phyloP scores from a whole-genome alignment of 2,113 vertebrate species.

The Nesogale talazaci region DNA sequence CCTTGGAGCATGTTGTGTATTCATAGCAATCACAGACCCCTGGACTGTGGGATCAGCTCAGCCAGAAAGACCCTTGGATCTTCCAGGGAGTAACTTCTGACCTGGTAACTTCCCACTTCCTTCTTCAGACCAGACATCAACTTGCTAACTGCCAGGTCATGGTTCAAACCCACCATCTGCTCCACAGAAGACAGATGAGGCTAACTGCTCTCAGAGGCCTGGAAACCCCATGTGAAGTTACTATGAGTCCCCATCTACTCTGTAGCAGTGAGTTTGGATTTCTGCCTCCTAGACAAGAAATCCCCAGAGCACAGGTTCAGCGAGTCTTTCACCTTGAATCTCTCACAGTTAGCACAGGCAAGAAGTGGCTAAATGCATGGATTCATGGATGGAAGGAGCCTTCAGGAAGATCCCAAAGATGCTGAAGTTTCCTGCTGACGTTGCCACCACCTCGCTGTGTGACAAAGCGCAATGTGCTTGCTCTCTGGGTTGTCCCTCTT shows the following conservation, averaged over 20 bases:
- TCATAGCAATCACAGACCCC: neutral
- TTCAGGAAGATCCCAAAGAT: neutral
- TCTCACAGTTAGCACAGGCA: neutral
- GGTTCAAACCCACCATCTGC: too few species aligned
- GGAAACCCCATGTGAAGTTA: neutral
- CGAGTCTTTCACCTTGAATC: neutral
- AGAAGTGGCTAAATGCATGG: neutral
- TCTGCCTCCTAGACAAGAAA: neutral
- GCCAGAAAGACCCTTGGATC: neutral
- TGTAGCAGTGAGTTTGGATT: too few species aligned
- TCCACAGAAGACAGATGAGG: neutral
- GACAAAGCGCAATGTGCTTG: neutral
- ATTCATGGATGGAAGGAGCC: neutral
- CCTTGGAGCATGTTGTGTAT: neutral
- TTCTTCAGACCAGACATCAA: neutral
- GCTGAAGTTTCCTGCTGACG: neutral
- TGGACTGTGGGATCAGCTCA: neutral
- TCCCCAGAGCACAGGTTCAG: neutral
- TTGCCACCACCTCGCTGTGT: neutral
- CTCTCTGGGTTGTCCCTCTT: neutral
- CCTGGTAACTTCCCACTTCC: neutral
- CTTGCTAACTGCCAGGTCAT: neutral
- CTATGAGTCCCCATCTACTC: too few species aligned
- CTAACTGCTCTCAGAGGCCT: neutral
- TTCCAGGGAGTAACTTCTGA: neutral